Evolutionary conservation across 2,113 vertebrate species (phyloP), one percentile per base, ranked within the genome.

Genomic region (Balaeniceps rex): DNA sequence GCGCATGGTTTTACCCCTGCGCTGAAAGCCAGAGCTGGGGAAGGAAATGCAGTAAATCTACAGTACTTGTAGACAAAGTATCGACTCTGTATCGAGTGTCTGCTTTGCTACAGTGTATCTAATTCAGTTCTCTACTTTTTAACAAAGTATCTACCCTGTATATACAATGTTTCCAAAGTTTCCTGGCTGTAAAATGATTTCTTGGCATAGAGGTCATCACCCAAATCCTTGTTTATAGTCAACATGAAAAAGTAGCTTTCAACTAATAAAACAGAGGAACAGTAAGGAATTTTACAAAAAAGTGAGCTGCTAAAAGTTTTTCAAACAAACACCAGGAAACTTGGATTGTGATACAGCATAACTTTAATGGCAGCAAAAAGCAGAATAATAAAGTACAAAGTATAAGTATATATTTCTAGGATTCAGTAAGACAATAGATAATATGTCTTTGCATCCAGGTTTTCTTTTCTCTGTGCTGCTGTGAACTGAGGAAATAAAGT

Each of bases 321-420:
- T 25, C 31, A 19, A 47, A 74, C 14, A 40, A 65, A 80, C 12
- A 63, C 15, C 8, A 11, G 36, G 34, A 91, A 46, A 19, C 51
- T 28, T 3, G 8, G 24, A 11, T 10, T 75, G 21, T 21, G 61
- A 86, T 87, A 68, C 88, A 70, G 38, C 6, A 4, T 11, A 16
- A 63, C 21, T 96, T 96, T 93, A 95, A 83, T 89, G 55, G 82
- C 33, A 92, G 54, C 11, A 40, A 83, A 88, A 86, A 66, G 80
- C 11, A 11, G 70, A 79, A 61, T 85, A 54, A 74, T 87, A 92
- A 88, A 85, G 70, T 34, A 91, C 44, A 54, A 75, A 85, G 63
- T 33, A 2, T 26, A 44, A 85, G 64, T 8, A 38, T 11, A 1
- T 36, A 28, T 63, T 34, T 47, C 75, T 28, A 78, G 33, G 79